Evolutionary conservation across 2,113 vertebrate genomes (phyloP).

Genomic region (Tachycineta bicolor): DNA sequence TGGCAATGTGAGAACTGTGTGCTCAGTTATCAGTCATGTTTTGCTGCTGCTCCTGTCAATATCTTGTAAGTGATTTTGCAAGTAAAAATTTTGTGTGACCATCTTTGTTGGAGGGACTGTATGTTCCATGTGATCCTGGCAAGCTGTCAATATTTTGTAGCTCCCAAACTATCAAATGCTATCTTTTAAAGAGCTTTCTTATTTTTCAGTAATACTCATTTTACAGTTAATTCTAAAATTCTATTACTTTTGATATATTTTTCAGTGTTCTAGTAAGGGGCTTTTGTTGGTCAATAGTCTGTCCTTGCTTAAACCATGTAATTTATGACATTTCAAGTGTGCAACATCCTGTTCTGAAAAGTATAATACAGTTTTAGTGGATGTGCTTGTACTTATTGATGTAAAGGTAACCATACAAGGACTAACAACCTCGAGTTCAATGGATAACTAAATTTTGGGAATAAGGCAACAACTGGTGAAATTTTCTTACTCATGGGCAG

Average conservation of each 20-base stretch:
- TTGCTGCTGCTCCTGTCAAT: not conserved
- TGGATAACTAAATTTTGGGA: not conserved
- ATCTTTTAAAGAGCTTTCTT: not conserved
- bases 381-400: not conserved
- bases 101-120: not conserved
- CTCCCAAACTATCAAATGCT: not conserved
- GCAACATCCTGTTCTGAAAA: not conserved
- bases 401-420: not conserved
- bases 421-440: not conserved
- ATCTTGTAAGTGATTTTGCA: not conserved
- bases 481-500: not conserved
- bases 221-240: not conserved
- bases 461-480: not conserved
- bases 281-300: not conserved
- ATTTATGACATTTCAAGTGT: not conserved
- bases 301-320: not conserved
- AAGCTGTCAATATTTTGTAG: not conserved
- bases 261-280: not conserved
- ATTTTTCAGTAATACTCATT: not conserved
- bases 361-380: not conserved
- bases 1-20: not conserved
- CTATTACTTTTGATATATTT: not conserved
- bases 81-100: not conserved
- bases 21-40: not conserved
- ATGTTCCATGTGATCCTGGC: not conserved